Conservation (phyloP, 1,140 invertebrate genomes). For the Ectropis grisescens region DNA sequence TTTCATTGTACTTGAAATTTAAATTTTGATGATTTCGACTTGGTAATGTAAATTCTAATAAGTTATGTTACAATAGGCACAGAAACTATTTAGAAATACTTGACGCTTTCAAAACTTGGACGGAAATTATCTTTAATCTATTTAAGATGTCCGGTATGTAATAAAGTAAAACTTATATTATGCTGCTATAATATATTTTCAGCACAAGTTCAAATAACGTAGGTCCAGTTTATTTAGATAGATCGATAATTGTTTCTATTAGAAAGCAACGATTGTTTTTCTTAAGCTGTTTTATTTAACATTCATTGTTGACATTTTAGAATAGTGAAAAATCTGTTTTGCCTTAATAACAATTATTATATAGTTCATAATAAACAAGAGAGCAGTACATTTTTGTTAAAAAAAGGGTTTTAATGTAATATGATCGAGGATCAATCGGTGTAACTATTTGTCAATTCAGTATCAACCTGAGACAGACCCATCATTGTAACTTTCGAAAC, state of each 20-base stretch:
- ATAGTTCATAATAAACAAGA: conserved; percentile 60
- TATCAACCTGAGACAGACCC: conserved; percentile 45
- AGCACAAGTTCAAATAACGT: conserved; percentile 67
- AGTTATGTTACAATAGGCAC: no score
- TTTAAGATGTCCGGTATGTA: no score
- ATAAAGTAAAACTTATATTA: no score
- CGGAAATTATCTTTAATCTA: no score
- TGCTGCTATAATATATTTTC: conserved; percentile 45
- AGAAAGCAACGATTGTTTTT: conserved; percentile 30
- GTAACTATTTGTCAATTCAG: conserved; percentile 59
- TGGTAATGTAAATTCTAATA: no score
- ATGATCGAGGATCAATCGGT: conserved; percentile 41
- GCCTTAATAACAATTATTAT: conserved; percentile 53
- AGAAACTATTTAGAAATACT: no score
- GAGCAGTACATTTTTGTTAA: conserved; percentile 62
- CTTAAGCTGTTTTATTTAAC: conserved; percentile 65
- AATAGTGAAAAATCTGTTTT: conserved; percentile 65
- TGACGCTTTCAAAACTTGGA: no score
- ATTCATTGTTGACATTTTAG: conserved; percentile 67
- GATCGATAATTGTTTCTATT: conserved; percentile 40
- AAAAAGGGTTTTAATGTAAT: conserved; percentile 52
- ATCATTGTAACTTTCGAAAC: conserved; percentile 77
- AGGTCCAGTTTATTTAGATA: conserved; percentile 63
- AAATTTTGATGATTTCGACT: no score
- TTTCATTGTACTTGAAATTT: no score